Conservation (phyloP, 2,113 vertebrate genomes). For the Ciconia maguari region DNA sequence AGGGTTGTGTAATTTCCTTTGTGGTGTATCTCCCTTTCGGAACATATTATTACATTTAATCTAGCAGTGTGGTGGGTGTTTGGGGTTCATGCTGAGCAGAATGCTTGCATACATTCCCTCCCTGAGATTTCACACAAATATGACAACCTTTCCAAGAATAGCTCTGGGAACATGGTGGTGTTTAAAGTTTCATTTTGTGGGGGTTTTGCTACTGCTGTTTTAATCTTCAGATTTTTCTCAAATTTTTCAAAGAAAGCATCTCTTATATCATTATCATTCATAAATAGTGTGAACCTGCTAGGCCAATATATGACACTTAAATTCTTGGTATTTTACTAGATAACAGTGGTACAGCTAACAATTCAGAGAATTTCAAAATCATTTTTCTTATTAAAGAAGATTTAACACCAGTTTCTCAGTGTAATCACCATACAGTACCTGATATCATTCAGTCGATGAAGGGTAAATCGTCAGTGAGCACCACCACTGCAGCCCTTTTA, state of each 20-base stretch:
- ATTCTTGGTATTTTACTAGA: background rate
- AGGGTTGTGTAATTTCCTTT: slow-evolving; percentile 5
- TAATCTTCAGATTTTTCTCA: background rate
- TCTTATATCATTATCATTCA: background rate
- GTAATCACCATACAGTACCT: background rate
- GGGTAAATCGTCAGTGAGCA: background rate
- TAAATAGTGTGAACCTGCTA: background rate
- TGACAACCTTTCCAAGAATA: slow-evolving; percentile 30
- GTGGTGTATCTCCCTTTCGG: background rate
- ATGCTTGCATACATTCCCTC: slow-evolving; percentile 25
- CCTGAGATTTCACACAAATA: slow-evolving; percentile 37
- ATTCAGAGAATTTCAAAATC: background rate
- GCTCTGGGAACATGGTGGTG: background rate
- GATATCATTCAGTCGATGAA: background rate
- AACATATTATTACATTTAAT: slow-evolving; percentile 8
- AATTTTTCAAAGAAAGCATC: background rate
- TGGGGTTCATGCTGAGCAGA: slow-evolving; percentile 25
- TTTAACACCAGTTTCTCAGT: background rate
- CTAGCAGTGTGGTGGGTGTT: slow-evolving; percentile 6
- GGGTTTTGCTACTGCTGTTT: background rate
- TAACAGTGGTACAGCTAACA: background rate
- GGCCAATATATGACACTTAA: background rate
- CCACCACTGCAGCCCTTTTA: background rate
- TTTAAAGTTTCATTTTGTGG: background rate
- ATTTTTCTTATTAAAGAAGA: background rate